phyloP scores from a whole-genome alignment of 2,888 invertebrate genomes.

The Uloborus plumipes region DNA sequence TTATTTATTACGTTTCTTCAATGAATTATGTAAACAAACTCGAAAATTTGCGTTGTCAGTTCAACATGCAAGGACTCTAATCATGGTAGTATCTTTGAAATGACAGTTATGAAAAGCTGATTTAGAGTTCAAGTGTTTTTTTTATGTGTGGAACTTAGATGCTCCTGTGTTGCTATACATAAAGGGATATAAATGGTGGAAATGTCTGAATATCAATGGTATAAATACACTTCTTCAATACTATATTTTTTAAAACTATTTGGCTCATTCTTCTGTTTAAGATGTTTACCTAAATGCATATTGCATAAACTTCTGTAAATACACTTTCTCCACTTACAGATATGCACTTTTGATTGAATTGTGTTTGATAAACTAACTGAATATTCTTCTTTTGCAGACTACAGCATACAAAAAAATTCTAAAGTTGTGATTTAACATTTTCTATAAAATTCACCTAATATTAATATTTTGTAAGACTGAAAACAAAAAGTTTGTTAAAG shows the following conservation, averaged over 20 bases:
- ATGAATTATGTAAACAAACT: conserved; percentile 15
- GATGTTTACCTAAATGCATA: neutral
- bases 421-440: no score
- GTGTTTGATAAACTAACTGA: no score
- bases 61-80: no score
- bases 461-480: no score
- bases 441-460: no score
- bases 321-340: no score
- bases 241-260: neutral
- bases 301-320: no score
- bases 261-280: neutral
- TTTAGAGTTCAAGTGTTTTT: neutral
- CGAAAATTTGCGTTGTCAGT: no score
- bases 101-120: conserved; percentile 2
- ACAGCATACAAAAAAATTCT: no score
- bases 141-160: conserved; percentile 23
- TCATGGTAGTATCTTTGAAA: no score
- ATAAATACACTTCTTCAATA: neutral
- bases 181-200: conserved; percentile 51
- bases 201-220: conserved; percentile 65
- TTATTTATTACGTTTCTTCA: neutral
- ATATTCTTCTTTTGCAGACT: no score
- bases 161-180: conserved; percentile 31
- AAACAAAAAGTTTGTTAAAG: neutral
- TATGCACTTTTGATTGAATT: no score